Evolutionary conservation across 2,888 invertebrate species (phyloP), one percentile per base, ranked within the genome.

Genomic region (Aelia acuminata): DNA sequence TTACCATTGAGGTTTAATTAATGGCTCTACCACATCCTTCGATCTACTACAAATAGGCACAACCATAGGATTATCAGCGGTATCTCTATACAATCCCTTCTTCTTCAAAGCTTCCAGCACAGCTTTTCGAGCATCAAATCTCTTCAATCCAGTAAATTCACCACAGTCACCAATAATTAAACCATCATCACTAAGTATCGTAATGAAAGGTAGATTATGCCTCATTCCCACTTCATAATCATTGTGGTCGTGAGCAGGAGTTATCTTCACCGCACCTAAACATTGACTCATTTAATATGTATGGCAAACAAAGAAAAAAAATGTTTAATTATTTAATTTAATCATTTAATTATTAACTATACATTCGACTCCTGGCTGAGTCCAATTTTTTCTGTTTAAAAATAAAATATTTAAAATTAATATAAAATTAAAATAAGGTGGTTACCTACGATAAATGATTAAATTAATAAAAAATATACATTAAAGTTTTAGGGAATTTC

Each of bases 1-100:
- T 91, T 92, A 98, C 99, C 99, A 99, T 93, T 99, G 99, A 0
- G 98, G 97, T 92, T 98, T 98, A 50, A 99, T 94, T 91, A 99
- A 94, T 0, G 98, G 98, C 92, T 99, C 99, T 26, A 99, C 97
- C 1, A 99, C 96, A 92, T 99, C 99, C 93, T 98, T 99, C 2
- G 98, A 98, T 63, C 99, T 95, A 92, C 98, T 98, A 93, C 97
- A 98, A 89, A 98, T 95, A 0, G 99, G 99, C 49, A 99, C 97
- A 88, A 98, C 96, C 99, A 99, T 99, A 3, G 97, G 95, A 93
- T 99, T 97, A 89, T 98, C 97, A 90, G 96, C 94, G 0, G 96
- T 96, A 91, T 96, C 97, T 75, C 95, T 94, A 92, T 96, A 97
- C 22, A 98, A 92, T 43, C 95, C 90, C 91, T 95, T 93, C 88